Evolutionary conservation across 2,113 vertebrate species (phyloP), one percentile per base, ranked within the genome.

Genomic region (Oncorhynchus nerka): DNA sequence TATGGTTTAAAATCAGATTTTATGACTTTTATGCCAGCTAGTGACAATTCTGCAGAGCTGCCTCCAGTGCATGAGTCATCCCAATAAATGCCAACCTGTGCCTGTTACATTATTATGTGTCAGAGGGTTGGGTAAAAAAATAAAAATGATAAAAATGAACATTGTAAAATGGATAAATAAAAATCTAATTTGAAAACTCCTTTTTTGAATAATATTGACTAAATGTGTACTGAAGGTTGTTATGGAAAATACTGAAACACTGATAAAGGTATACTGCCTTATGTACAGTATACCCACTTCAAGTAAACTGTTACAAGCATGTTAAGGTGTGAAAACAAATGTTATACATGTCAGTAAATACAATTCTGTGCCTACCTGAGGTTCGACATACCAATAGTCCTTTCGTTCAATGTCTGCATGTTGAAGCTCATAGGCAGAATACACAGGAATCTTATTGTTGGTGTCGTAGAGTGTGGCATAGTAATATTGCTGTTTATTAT

Each of bases 391-490:
- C 82, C 82, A 83, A 4, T 5, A 22, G 39, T 75, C 75, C 1
- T 4, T 20, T n/a, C 82, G 68, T 4, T 73, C 48, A 19, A 70
- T 26, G 7, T 32, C 20, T 15, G 16, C 71, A 5, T 5, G 48
- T 1, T n/a, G 59, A 22, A 79, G 75, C 28, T 51, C 62, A 9
- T 80, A 80, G 8, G 78, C 72, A 0, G 82, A 83, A 49, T 78
- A 83, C 22, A 83, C 71, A 5, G 82, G 82, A 48, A 83, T 83
- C 66, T 73, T 83, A 20, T 77, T 57, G 2, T 11, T 70, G n/a
- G 75, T 77, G 65, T 80, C 79, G 26, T 83, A 83, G 11, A 80
- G 71, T 1, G 82, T 80, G 12, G 82, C 82, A 9, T 75, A 83
- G 55, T 69, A 75, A 26, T 77, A 80, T 8, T 64, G 20, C 0